Base-by-base conservation (phyloP, 2,113 vertebrate genomes). In the Sorex araneus region DNA sequence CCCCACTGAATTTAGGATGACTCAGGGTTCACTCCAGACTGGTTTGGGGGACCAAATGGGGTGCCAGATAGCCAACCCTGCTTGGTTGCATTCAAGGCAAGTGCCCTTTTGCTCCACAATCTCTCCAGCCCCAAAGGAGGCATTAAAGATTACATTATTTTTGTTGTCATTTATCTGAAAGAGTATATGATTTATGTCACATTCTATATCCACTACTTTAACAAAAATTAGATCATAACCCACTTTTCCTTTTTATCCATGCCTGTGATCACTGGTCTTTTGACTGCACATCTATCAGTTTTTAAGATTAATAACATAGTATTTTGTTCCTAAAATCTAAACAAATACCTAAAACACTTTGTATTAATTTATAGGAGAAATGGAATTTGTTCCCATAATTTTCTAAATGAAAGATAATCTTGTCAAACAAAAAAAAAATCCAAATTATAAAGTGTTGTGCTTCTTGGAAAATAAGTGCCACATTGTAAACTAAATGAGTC, bases 341-440 rank as follows among this genome's bases (percentile, higher is more conserved):
- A 60, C 32, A 74, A 89, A 80, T 27, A 84, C 28, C 47, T 50
- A 21, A 89, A 75, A 47, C 11, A 63, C 71, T 83, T 84, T 91
- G 30, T 50, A 25, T 76, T 5, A 92, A 3, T 3, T 2, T 80
- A 27, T 1, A 75, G 60, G 12, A 63, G 63, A 89, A 90, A 81
- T 63, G 1, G 5, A 47, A 1, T 69, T 81, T 76, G 15, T 25
- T n/a, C 19, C n/a, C 47, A 19, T 34, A 25, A 81, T 75, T 79
- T 82, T 57, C 79, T 32, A 84, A 84, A 63, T 47, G 80, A 36
- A 87, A 73, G 32, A 54, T 3, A 89, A 50, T 28, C 8, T 79
- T 60, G 7, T 5, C 45, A 74, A 79, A 79, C 7, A 74, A 1
- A 13, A 50, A 50, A 74, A 80, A 77, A 79, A 12, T 40, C 67